phyloP scores from a whole-genome alignment of 1,140 invertebrate species.

The Sycophaga agraensis region DNA sequence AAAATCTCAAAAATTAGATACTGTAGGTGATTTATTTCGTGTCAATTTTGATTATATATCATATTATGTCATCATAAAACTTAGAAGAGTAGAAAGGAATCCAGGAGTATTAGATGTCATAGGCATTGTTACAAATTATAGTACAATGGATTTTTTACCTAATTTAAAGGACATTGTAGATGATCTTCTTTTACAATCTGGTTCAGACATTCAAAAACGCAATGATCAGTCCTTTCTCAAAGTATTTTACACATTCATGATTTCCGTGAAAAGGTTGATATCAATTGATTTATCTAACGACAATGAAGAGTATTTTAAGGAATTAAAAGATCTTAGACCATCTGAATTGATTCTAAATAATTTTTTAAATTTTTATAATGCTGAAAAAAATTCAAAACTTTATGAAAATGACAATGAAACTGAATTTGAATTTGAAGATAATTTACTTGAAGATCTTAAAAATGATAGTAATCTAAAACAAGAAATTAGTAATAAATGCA shows the following conservation, averaged over 20 bases:
- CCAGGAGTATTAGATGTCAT: conserved; percentile 62
- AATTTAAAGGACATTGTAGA: conserved; percentile 65
- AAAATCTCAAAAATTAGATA: conserved; percentile 51
- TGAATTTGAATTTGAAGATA: not conserved
- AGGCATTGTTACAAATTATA: conserved; percentile 66
- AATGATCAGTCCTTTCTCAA: conserved; percentile 63
- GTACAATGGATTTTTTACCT: conserved; percentile 61
- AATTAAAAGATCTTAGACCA: not conserved
- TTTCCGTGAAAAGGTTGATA: conserved; percentile 60
- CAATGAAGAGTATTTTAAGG: not conserved
- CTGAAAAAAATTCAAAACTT: conserved; percentile 23
- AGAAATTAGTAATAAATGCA: not conserved
- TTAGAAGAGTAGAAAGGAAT: conserved; percentile 61
- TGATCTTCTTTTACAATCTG: conserved; percentile 65
- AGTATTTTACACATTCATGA: conserved; percentile 66
- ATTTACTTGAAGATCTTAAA: not conserved
- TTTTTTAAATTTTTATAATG: conserved; percentile 35
- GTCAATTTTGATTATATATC: conserved; percentile 69
- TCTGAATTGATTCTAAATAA: conserved; percentile 29
- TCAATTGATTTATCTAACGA: not conserved
- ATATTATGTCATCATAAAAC: conserved; percentile 64
- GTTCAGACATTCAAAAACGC: conserved; percentile 59
- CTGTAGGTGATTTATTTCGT: conserved; percentile 60
- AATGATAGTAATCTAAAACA: not conserved
- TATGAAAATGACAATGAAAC: conserved; percentile 1